Conservation (phyloP, 2,888 invertebrate species). For the Stegophylla sp. region DNA sequence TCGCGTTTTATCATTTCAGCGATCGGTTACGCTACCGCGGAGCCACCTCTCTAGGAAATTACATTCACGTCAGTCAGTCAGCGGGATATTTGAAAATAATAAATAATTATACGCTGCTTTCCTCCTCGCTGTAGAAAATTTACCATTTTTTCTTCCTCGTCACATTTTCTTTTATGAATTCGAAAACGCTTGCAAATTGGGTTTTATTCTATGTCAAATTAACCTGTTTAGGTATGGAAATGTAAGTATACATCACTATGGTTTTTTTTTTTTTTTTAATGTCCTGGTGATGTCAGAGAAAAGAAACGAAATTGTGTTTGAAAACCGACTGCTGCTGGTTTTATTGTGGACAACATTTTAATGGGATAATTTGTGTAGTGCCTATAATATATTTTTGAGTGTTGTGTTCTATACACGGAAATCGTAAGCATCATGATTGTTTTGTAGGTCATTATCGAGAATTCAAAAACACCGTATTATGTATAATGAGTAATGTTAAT, state of each 20-base stretch:
- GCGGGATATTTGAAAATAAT: constrained; percentile 10
- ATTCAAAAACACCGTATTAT: not conserved
- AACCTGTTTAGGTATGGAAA: constrained; percentile 3
- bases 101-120: not conserved
- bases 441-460: not conserved
- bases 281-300: not conserved
- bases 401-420: not conserved
- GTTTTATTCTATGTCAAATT: not conserved
- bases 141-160: not conserved
- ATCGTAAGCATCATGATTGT: not conserved
- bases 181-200: not conserved
- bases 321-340: not conserved
- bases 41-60: constrained; percentile 8
- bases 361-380: not conserved
- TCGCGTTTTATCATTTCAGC: constrained; percentile 20
- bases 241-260: not conserved
- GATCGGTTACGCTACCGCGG: constrained; percentile 1
- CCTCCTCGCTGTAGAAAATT: constrained; percentile 14
- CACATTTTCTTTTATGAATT: constrained; percentile 5
- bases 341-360: not conserved
- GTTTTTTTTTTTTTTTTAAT: not conserved
- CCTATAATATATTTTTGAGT: not conserved
- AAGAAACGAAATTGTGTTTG: constrained; percentile 6
- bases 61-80: not conserved
- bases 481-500: not conserved